Conservation (phyloP, 2,113 vertebrate genomes). For the Ancistrus triradiatus region DNA sequence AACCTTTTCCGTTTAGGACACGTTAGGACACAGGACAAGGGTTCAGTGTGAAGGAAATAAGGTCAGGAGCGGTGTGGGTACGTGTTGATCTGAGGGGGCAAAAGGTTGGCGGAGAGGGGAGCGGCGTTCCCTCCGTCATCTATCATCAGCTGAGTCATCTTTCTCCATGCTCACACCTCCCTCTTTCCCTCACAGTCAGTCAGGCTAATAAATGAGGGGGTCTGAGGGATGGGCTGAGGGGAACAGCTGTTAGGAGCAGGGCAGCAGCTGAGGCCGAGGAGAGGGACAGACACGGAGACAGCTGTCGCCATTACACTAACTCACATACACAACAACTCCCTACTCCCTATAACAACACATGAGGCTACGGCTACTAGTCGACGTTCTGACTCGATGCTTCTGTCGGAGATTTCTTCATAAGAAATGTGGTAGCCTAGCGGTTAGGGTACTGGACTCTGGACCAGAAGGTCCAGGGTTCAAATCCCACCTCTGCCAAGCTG, state of each 20-base stretch:
- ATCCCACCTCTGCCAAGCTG: too few relatives aligned
- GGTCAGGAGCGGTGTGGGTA: not conserved
- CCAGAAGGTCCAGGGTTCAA: too few relatives aligned
- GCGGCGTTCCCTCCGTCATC: slow-evolving; percentile 31
- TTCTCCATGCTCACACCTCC: slow-evolving; percentile 42
- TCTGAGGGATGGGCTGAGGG: slow-evolving; percentile 70
- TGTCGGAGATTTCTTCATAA: too few relatives aligned
- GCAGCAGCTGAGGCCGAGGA: slow-evolving; percentile 86
- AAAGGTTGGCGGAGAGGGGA: slow-evolving; percentile 9
- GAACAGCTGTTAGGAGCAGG: slow-evolving; percentile 88
- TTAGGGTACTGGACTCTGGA: too few relatives aligned
- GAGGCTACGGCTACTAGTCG: slow-evolving; percentile 1
- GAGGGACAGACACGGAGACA: slow-evolving; percentile 71
- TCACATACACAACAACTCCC: slow-evolving; percentile 16
- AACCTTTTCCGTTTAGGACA: too few relatives aligned
- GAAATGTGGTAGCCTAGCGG: too few relatives aligned
- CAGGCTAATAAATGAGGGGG: slow-evolving; percentile 77
- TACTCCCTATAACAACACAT: slow-evolving; percentile 23
- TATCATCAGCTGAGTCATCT: slow-evolving; percentile 69
- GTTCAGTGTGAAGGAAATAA: not conserved
- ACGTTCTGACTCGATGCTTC: too few relatives aligned
- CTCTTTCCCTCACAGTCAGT: slow-evolving; percentile 30
- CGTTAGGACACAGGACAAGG: too few relatives aligned
- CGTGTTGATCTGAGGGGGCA: not conserved
- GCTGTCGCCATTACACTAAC: slow-evolving; percentile 79